Evolutionary conservation across 2,113 vertebrate species (phyloP).

Genomic region (Tachycineta bicolor): DNA sequence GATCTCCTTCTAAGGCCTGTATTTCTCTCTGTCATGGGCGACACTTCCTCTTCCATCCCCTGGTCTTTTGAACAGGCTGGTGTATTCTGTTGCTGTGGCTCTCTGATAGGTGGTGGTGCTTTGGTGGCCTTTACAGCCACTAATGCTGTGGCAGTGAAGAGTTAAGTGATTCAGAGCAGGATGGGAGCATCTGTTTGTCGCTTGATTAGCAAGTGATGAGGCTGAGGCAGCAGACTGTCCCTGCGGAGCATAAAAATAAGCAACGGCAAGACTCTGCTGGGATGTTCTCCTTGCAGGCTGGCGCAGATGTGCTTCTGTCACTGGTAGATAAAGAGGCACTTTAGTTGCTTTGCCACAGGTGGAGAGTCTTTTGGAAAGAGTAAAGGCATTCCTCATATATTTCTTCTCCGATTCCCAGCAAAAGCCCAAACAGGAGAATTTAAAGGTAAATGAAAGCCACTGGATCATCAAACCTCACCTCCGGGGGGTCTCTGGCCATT

Average conservation of each 20-base stretch:
- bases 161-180: constrained; percentile 41
- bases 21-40: not conserved
- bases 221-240: constrained; percentile 49
- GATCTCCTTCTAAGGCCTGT: not conserved
- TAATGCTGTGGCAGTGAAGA: not conserved
- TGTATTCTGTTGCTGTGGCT: not conserved
- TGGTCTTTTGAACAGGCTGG: not conserved
- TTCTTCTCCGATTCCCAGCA: not conserved
- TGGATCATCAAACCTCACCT: not conserved
- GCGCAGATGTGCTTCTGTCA: not conserved
- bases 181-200: constrained; percentile 55
- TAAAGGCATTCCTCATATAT: not conserved
- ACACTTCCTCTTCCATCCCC: not conserved
- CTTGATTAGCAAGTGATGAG: constrained; percentile 64
- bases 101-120: not conserved
- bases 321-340: constrained; percentile 19
- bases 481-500: not conserved
- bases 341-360: not conserved
- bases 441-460: not conserved
- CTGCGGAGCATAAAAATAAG: constrained; percentile 50
- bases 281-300: constrained; percentile 31
- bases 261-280: constrained; percentile 43
- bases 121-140: constrained; percentile 17
- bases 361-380: not conserved
- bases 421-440: not conserved